These are phyloP conservation scores for Aselliscus stoliczkanus DNA, from an alignment of 2,797 vertebrate genomes.

Conservation along the genomic window DNA sequence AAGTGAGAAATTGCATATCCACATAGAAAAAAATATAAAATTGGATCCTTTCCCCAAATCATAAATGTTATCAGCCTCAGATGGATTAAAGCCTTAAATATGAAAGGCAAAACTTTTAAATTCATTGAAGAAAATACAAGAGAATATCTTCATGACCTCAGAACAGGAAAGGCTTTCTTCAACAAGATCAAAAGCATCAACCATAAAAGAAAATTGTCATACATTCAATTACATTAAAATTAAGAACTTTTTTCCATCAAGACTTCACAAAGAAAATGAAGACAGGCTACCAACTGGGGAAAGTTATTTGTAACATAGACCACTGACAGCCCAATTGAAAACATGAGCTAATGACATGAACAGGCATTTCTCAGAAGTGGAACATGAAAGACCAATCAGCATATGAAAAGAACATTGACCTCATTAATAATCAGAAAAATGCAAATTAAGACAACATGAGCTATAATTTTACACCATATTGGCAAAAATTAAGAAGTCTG, in stretches of 20 bases:
- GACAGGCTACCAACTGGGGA: background rate
- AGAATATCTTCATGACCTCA: background rate
- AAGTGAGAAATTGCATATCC: background rate
- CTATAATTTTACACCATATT: background rate
- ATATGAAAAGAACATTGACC: background rate
- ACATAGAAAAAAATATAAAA: background rate
- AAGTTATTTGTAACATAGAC: background rate
- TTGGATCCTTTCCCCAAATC: background rate
- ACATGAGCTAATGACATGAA: background rate
- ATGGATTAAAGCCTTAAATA: background rate
- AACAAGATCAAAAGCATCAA: slow-evolving; percentile 1
- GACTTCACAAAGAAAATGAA: slow-evolving; percentile 4
- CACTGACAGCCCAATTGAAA: background rate
- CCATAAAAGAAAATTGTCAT: background rate
- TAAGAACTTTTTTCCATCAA: background rate
- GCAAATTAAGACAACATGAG: background rate
- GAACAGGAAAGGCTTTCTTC: background rate
- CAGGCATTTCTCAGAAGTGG: slow-evolving; percentile 7
- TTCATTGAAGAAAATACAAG: background rate
- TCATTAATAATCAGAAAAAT: slow-evolving; percentile 4
- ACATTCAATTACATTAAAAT: slow-evolving; percentile 31
- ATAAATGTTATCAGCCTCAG: background rate
- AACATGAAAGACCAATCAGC: background rate
- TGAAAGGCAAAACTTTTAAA: slow-evolving; percentile 22
- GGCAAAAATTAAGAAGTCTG: background rate